A percentile compares a stretch with the other conserved stretches of the same genome.
These are phyloP conservation scores for Falco columbarius DNA, from an alignment of 2,797 vertebrate species.

Conservation along the genomic window DNA sequence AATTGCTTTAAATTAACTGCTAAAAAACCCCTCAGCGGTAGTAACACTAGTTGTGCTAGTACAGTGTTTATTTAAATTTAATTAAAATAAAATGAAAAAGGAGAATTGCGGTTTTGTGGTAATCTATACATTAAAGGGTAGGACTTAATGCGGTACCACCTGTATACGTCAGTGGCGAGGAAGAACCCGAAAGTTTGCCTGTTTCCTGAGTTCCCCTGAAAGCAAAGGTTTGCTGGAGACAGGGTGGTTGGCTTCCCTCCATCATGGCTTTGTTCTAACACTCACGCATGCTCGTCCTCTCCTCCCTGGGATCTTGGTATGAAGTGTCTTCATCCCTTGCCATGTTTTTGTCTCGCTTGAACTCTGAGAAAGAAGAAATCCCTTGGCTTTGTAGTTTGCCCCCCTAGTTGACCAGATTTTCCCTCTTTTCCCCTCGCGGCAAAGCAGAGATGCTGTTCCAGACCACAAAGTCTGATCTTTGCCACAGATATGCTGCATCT, in stretches of 20 bases:
- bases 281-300: fast-evolving
- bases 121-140: not conserved
- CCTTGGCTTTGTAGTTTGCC: not conserved
- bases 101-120: not conserved
- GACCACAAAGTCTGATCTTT: not conserved
- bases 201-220: not conserved
- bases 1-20: not conserved
- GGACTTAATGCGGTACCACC: fast-evolving
- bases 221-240: not conserved
- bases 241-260: not conserved
- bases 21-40: not conserved
- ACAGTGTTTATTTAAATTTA: not conserved
- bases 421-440: not conserved
- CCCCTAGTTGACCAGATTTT: not conserved
- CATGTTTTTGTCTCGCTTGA: not conserved
- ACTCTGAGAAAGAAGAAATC: not conserved
- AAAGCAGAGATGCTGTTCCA: not conserved
- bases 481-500: not conserved
- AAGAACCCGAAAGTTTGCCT: not conserved
- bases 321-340: not conserved
- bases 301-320: not conserved
- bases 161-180: not conserved
- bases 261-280: not conserved
- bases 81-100: not conserved
- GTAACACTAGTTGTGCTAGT: not conserved